A percentile compares a stretch with the other conserved stretches of the same genome.
Conservation (phyloP, 1,140 invertebrate species). For the Zaprionus taronus region DNA sequence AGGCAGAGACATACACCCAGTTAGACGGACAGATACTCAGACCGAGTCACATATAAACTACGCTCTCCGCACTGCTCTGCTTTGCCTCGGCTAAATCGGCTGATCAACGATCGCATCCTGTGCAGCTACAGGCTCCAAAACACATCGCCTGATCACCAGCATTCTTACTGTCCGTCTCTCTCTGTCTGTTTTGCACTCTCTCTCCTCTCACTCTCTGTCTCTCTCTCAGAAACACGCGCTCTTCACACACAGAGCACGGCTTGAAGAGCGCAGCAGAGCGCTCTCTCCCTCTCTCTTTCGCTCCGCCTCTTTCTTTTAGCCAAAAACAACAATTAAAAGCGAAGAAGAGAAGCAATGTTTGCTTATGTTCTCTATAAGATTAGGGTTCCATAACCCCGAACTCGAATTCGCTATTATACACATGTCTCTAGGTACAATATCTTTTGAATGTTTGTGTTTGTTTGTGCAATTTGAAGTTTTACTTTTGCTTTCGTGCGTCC, state of each 20-base stretch:
- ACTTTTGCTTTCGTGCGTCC: neutral
- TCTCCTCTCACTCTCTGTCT: neutral
- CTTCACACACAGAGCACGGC: neutral
- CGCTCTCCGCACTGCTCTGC: neutral
- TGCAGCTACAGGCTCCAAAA: neutral
- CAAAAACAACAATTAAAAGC: conserved; percentile 11
- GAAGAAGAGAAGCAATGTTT: neutral
- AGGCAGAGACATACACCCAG: neutral
- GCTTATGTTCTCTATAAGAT: neutral
- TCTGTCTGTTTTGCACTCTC: neutral
- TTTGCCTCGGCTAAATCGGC: neutral
- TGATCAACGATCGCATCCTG: neutral
- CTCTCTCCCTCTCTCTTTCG: neutral
- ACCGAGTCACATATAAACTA: neutral
- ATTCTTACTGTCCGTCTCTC: neutral
- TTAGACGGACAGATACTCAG: neutral
- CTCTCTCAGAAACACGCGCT: neutral
- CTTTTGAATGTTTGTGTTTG: neutral
- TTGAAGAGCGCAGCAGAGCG: conserved; percentile 3
- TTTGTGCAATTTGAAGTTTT: neutral
- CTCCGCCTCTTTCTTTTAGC: neutral
- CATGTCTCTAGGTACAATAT: neutral
- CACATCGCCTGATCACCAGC: neutral
- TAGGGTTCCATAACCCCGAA: neutral
- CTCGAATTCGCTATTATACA: neutral